These are phyloP conservation scores for Aphodius granarius DNA, from an alignment of 2,888 invertebrate species.

Conservation along the genomic window DNA sequence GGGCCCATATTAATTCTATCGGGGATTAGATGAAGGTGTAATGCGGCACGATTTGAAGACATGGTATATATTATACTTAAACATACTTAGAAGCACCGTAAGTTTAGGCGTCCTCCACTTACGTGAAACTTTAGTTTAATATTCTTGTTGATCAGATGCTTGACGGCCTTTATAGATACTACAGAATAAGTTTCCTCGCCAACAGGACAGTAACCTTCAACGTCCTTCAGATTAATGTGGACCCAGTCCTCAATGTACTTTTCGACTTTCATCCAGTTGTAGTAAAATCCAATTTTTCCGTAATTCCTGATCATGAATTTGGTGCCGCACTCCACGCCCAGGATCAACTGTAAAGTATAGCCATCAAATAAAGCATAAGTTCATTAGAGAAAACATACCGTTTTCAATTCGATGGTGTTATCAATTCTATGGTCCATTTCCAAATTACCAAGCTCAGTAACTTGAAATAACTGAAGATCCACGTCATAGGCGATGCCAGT, in stretches of 20 bases:
- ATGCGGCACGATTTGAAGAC: no score
- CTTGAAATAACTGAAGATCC: constrained; percentile 56
- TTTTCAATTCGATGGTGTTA: constrained; percentile 51
- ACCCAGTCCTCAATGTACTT: constrained; percentile 35
- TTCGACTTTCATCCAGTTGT: constrained; percentile 46
- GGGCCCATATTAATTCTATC: no score
- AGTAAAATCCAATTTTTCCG: constrained; percentile 49
- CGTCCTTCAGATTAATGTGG: constrained; percentile 29
- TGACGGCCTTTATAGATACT: constrained; percentile 29
- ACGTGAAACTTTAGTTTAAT: constrained; percentile 31
- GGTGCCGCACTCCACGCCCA: constrained; percentile 38
- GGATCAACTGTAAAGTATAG: constrained; percentile 41
- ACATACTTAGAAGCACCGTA: no score
- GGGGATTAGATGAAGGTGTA: no score
- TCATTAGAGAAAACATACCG: constrained; percentile 44
- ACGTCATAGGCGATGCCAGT: constrained; percentile 59
- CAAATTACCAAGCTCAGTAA: constrained; percentile 37
- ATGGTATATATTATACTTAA: no score
- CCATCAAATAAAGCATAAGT: no score
- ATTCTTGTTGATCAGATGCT: constrained; percentile 30
- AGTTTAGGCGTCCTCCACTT: no score
- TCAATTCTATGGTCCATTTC: constrained; percentile 40
- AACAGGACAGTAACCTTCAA: constrained; percentile 36
- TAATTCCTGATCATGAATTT: constrained; percentile 46
- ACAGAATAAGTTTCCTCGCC: constrained; percentile 19